Evolutionary conservation across 2,888 invertebrate species (phyloP).

Genomic region (Corbicula japonica): DNA sequence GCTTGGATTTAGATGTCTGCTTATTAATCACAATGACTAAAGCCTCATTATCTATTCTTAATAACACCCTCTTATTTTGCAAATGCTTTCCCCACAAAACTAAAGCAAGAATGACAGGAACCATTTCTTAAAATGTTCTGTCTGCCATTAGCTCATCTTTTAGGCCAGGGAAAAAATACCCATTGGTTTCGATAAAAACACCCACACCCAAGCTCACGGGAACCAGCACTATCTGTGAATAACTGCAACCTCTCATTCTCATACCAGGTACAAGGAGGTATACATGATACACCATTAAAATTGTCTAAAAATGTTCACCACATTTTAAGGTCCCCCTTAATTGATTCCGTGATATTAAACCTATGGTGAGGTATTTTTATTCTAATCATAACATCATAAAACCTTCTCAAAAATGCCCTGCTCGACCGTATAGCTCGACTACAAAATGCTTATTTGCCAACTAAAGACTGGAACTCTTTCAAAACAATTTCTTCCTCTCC

Average conservation of each 20-base stretch:
- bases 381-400: slow-evolving; percentile 26
- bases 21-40: slow-evolving; percentile 21
- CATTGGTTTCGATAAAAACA: background rate
- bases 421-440: slow-evolving; percentile 16
- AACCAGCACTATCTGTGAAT: slow-evolving; percentile 13
- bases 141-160: background rate
- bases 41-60: slow-evolving; percentile 33
- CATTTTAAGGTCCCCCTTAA: slow-evolving; percentile 8
- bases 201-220: slow-evolving; percentile 5
- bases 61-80: slow-evolving; percentile 2
- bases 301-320: slow-evolving; percentile 30
- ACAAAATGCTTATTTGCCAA: slow-evolving; percentile 22
- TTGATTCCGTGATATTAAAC: background rate
- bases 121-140: slow-evolving; percentile 11
- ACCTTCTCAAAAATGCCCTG: slow-evolving; percentile 36
- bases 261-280: background rate
- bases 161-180: background rate
- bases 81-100: background rate
- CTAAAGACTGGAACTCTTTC: slow-evolving; percentile 8
- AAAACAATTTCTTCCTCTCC: background rate
- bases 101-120: background rate
- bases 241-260: slow-evolving; percentile 1
- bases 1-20: slow-evolving; percentile 36
- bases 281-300: slow-evolving; percentile 13
- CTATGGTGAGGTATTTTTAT: slow-evolving; percentile 22